Base-by-base conservation (phyloP, 2,797 vertebrate genomes). In the Alca torda region DNA sequence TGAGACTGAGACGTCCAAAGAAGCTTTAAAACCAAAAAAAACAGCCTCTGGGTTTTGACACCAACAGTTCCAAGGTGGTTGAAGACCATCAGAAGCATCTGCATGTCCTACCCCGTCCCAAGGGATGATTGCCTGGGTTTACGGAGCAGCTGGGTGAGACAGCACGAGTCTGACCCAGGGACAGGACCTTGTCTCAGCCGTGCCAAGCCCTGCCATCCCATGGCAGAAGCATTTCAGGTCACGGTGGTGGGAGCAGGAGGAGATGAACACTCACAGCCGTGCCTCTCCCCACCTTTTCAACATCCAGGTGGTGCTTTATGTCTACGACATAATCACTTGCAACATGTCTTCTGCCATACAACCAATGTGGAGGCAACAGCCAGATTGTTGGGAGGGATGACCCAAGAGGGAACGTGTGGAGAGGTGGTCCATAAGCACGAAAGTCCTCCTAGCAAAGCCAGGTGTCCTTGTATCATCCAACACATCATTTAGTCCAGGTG, bases 41-140 rank as follows among this genome's bases (percentile, higher is more conserved):
- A 1, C 1, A 25, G 20, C 31, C 26, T 72, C 30, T 53, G 37
- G 61, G 57, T 16, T 81, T 69, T 45, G 37, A 60, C n/a, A 67
- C 5, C 9, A 2, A 39, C 0, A 5, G 5, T 45, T 83, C 83
- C 67, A 41, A 23, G 35, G 7, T 50, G 63, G 48, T 1, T 79
- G 41, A 89, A 68, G 81, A 81, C 13, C 68, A 46, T 35, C 43
- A 80, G 78, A 79, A 94, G 33, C 59, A n/a, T 24, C 24, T 37
- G 25, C 28, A 81, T 13, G 39, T 51, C 43, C 56, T 35, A 33
- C 2, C 2, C 16, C 0, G 0, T 67, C 54, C 50, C 0, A 0
- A 39, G 39, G 43, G 48, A 78, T 8, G 24, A 28, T 33, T 43
- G 33, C 33, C 83, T 33, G 43, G 26, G 26, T 73, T 64, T 48